Evolutionary conservation across 2,113 vertebrate genomes (phyloP), one percentile per base, ranked within the genome.

Genomic region (Eptatretus burgeri): DNA sequence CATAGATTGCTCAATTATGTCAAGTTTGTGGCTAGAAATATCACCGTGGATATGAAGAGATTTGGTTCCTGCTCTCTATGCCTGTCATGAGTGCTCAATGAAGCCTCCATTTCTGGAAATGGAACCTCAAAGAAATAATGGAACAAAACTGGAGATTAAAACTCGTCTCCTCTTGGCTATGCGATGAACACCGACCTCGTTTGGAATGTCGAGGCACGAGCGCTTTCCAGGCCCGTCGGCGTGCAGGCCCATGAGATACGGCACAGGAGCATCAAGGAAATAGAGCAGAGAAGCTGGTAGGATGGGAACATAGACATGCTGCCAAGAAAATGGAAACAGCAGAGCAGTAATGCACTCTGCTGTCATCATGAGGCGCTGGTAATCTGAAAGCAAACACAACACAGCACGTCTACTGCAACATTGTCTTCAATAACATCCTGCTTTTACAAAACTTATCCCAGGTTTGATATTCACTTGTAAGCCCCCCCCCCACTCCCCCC

Each of bases 291-390:
- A 87, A 1, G 85, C 78, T 14, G 89, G 87, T 49, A 93, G 80
- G 70, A 98, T 93, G 69, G 91, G 91, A 16, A 95, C 82, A 1
- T 95, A 96, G 5, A 95, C 84, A 3, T 98, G 87, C 69, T 95
- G 86, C 91, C 91, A 98, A 65, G 93, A 86, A 73, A 98, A 98
- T 0, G 91, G 91, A 76, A 98, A 98, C 51, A 98, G 75, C 65
- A 98, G 75, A 0, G 83, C 80, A 1, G 80, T 84, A 75, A 98
- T 75, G 51, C 83, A 79, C 69, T 98, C 91, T 0, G 87, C 89
- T 67, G 94, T 83, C 0, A 80, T 93, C 89, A 98, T 94, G 73
- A 98, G 72, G 50, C 80, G 81, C 68, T 96, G 91, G 68, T 89
- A 95, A 74, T 98, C 91, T 98, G 71, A 41, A 41, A 41, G 27